Conservation (phyloP, 2,888 invertebrate genomes). For the Auanema freiburgensis region DNA sequence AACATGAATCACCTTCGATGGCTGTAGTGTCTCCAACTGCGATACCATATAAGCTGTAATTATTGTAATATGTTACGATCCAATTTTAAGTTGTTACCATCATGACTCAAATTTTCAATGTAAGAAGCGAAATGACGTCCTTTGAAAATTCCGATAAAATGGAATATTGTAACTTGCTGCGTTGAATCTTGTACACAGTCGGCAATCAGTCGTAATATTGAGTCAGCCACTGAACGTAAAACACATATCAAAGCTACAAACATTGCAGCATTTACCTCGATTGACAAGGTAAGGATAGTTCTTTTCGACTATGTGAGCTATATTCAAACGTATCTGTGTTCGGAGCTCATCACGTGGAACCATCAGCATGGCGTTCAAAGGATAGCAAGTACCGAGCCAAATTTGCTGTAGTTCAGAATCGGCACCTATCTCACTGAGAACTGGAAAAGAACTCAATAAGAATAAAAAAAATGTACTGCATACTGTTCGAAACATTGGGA, state of each 20-base stretch:
- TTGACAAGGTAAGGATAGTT: constrained; percentile 46
- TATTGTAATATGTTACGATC: neutral
- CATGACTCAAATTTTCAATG: constrained; percentile 46
- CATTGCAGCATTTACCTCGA: constrained; percentile 26
- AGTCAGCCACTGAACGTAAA: constrained; percentile 40
- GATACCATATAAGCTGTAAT: constrained; percentile 58
- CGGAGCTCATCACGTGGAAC: constrained; percentile 50
- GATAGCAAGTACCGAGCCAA: constrained; percentile 56
- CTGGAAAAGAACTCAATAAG: constrained; percentile 26
- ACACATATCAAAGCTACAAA: neutral
- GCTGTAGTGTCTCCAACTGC: constrained; percentile 44
- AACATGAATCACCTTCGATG: constrained; percentile 45
- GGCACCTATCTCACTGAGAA: constrained; percentile 54
- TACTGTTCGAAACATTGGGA: constrained; percentile 55
- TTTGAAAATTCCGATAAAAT: constrained; percentile 47
- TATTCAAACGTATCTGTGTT: constrained; percentile 34
- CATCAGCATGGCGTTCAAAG: constrained; percentile 44
- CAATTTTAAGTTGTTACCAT: constrained; percentile 22
- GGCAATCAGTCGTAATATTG: constrained; percentile 33
- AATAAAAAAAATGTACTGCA: neutral
- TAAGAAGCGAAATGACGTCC: constrained; percentile 45
- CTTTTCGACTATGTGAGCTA: constrained; percentile 41
- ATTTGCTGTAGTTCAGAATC: constrained; percentile 55
- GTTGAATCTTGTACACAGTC: constrained; percentile 27
- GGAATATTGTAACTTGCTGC: constrained; percentile 35